Evolutionary conservation across 1,140 invertebrate genomes (phyloP).

Genomic region (Ctenoplectra terminalis): DNA sequence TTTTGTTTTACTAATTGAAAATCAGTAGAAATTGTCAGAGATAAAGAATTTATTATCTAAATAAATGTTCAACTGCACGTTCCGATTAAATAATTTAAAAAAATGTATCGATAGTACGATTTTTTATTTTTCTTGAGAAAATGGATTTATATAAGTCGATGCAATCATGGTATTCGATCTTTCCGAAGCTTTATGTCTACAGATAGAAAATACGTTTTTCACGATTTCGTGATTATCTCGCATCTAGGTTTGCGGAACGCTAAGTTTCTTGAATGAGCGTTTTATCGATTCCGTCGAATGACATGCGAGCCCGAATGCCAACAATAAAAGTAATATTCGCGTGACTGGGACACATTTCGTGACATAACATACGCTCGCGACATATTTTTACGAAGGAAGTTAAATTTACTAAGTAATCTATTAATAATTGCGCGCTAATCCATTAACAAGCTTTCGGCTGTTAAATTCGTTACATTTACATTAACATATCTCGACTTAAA

Average conservation of each 20-base stretch:
- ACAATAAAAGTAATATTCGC: slow-evolving; percentile 51
- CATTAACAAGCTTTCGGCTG: background rate
- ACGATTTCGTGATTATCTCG: slow-evolving; percentile 12
- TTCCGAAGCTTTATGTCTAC: background rate
- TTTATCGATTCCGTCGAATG: slow-evolving; percentile 33
- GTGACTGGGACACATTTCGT: slow-evolving; percentile 36
- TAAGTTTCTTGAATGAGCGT: slow-evolving; percentile 30
- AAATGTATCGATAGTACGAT: no score
- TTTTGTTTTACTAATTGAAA: no score
- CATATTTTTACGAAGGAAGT: background rate
- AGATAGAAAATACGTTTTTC: background rate
- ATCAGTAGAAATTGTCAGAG: no score
- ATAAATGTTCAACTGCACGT: no score
- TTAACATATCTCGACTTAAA: background rate
- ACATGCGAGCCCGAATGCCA: slow-evolving; percentile 23
- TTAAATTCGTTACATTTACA: background rate
- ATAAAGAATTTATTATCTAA: no score
- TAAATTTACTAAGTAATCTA: slow-evolving; percentile 16
- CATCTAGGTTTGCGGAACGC: slow-evolving; percentile 5
- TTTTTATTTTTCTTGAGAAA: background rate
- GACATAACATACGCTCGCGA: background rate
- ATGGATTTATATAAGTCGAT: background rate
- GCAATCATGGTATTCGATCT: background rate
- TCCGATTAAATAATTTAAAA: no score
- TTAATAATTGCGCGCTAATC: slow-evolving; percentile 13